Evolutionary conservation across 2,113 vertebrate genomes (phyloP), one percentile per base, ranked within the genome.

Genomic region (Aplodontia rufa): DNA sequence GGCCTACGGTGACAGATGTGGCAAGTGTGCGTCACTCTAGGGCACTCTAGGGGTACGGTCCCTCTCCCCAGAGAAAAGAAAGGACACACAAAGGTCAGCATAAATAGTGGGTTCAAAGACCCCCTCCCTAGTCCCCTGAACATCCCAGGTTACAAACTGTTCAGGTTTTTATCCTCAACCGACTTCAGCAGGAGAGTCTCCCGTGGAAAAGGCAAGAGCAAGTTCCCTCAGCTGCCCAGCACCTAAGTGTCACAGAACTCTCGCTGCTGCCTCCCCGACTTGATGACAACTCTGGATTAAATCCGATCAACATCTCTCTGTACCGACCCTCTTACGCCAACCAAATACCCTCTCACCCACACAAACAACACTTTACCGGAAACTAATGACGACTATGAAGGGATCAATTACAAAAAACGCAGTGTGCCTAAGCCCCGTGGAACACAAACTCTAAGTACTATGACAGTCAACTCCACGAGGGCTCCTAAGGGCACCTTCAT

Each of bases 1-100:
- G 28, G 5, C 30, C 26, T 3, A 5, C 6, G 4, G 9, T 1
- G 37, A 74, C 51, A 7, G 40, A 5, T 10, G 66, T 1, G 40
- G 3, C 14, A 11, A 0, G 0, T 4, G 45, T 19, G 8, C 37
- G n/a, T n/a, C n/a, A n/a, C 49, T 6, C 14, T 76, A 13, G n/a
- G 58, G 60, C 1, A 6, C 37, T 32, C 72, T 10, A n/a, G n/a
- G n/a, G n/a, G n/a, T n/a, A n/a, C n/a, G n/a, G n/a, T n/a, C n/a
- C n/a, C n/a, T n/a, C n/a, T n/a, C n/a, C n/a, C 14, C 47, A 58
- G 40, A 55, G 66, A 53, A 76, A 71, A 20, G 24, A 60, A 40
- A 24, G n/a, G 0, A 51, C 10, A 11, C 0, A 71, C 17, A 7
- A 3, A 49, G 32, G 42, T 32, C 5, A 86, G 79, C 19, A 28